These are phyloP conservation scores for Apoderus coryli DNA, from an alignment of 2,888 invertebrate species.

Conservation along the genomic window DNA sequence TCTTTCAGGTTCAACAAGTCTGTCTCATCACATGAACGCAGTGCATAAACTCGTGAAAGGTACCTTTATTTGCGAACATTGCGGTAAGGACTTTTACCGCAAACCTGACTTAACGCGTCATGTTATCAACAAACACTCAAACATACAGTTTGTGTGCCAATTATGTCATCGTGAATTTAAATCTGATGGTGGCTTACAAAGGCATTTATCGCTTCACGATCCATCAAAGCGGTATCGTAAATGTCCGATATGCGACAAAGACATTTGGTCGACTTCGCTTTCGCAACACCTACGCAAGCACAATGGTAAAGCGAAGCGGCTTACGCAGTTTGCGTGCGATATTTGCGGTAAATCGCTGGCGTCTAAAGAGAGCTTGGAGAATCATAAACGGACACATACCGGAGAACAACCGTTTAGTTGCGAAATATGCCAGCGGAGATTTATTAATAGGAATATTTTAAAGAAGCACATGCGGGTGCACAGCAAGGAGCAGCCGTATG, in stretches of 20 bases:
- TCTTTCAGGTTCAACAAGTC: too few species aligned
- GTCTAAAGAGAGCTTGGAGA: constrained; percentile 2
- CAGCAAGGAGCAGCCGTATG: constrained; percentile 15
- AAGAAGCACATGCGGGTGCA: constrained; percentile 17
- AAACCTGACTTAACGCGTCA: too few species aligned
- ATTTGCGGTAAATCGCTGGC: constrained; percentile 6
- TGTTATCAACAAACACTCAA: too few species aligned
- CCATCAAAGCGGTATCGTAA: constrained; percentile 3
- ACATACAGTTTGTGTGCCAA: too few species aligned
- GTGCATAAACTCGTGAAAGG: too few species aligned
- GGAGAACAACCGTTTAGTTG: constrained; percentile 2
- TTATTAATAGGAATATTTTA: constrained; percentile 16
- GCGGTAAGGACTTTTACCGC: too few species aligned
- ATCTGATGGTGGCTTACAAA: too few species aligned
- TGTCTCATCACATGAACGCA: too few species aligned
- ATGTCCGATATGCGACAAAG: neutral
- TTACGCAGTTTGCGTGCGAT: neutral
- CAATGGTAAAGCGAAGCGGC: neutral
- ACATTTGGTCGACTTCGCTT: too few species aligned
- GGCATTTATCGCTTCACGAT: constrained; percentile 12
- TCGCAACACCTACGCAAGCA: too few species aligned
- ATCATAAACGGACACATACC: constrained; percentile 4
- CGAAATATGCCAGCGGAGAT: constrained; percentile 15
- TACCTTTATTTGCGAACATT: too few species aligned
- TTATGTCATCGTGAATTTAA: too few species aligned